Evolutionary conservation across 2,888 invertebrate genomes (phyloP).

Genomic region (Polyommatus icarus): DNA sequence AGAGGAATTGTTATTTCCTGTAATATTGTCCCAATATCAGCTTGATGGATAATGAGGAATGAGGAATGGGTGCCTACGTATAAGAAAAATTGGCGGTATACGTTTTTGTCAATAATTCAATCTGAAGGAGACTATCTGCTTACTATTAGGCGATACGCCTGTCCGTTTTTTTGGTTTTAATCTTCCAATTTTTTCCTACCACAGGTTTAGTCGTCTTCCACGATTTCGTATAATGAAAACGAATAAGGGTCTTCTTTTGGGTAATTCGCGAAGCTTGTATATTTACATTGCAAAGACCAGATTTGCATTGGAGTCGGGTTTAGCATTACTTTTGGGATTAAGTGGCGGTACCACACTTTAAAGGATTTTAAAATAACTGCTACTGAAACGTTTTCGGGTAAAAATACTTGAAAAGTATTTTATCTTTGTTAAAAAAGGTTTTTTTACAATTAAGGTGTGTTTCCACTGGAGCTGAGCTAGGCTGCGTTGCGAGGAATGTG

Average conservation of each 20-base stretch:
- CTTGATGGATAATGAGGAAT: neutral
- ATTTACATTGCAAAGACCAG: slow-evolving; percentile 23
- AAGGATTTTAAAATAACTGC: neutral
- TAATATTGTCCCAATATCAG: neutral
- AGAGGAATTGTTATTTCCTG: neutral
- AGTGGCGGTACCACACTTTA: neutral
- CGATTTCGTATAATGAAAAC: neutral
- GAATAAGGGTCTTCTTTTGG: slow-evolving; percentile 3
- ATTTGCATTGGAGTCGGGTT: slow-evolving; percentile 14
- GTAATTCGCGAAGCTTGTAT: neutral
- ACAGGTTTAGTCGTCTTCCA: neutral
- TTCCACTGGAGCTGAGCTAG: too few relatives aligned
- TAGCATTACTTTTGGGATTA: neutral
- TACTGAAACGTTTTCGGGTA: neutral
- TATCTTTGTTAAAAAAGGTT: neutral
- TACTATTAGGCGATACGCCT: too few relatives aligned
- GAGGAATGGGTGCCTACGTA: too few relatives aligned
- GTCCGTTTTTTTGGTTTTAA: too few relatives aligned
- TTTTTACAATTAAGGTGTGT: too few relatives aligned
- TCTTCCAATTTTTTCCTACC: too few relatives aligned
- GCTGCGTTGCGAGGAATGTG: too few relatives aligned
- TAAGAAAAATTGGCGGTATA: too few relatives aligned
- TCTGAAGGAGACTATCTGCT: too few relatives aligned
- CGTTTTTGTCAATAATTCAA: too few relatives aligned
- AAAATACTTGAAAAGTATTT: neutral